Base-by-base conservation (phyloP, 2,113 vertebrate species). In the Charadrius vociferus region DNA sequence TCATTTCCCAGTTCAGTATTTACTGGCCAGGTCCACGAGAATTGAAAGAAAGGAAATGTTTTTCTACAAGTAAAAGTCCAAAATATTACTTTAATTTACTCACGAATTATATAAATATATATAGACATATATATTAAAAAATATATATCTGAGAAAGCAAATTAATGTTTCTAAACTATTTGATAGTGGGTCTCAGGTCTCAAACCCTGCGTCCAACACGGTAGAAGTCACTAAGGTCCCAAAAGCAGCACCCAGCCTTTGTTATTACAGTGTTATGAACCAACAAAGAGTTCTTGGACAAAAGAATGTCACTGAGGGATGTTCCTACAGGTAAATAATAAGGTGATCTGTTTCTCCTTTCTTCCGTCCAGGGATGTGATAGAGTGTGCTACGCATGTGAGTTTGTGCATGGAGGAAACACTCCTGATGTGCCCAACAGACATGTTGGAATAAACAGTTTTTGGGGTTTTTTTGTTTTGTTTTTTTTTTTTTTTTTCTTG, bases 231-330 rank as follows among this genome's bases (percentile, higher is more conserved):
- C 7, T 56, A 26, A 30, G 18, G 7, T 65, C 45, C 30, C 10
- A 6, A 66, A 77, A 74, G 2, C 5, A 67, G 4, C 3, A 79
- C 8, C 2, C 6, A 52, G 21, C 12, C 10, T 45, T 66, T 22
- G 27, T 17, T 27, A 1, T 62, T 71, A 19, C 4, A 32, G 6
- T 18, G 10, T 8, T 27, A 34, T 37, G 19, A 80, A 67, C 12
- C 11, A 61, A 24, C 15, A 45, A 88, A 71, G 1, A 4, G 1
- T 56, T 29, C 8, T 50, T n/a, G 24, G 24, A 14, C 15, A 39
- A 80, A 55, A 79, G n/a, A 30, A 13, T 12, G 2, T 30, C 8
- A 10, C 0, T 11, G 29, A 6, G 4, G 2, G 2, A 19, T 56
- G 2, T 73, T 72, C 4, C 53, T 65, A 23, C 7, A 12, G 9